phyloP scores from a whole-genome alignment of 1,140 invertebrate genomes.

The Eriosoma lanigerum region DNA sequence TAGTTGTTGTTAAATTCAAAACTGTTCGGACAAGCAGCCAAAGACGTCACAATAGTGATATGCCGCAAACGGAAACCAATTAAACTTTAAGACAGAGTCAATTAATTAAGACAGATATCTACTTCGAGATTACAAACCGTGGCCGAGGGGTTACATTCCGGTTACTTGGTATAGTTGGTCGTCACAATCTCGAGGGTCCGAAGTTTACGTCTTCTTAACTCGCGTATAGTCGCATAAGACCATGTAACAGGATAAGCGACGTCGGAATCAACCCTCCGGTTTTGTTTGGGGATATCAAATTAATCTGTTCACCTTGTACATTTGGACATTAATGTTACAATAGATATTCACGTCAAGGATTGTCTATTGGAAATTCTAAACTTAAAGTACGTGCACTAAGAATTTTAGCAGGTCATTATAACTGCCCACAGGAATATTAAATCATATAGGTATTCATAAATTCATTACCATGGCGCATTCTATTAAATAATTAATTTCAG shows the following conservation, averaged over 20 bases:
- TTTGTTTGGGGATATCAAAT: background rate
- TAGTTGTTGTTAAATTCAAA: slow-evolving; percentile 3
- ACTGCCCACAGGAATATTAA: too few relatives aligned
- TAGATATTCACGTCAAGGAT: background rate
- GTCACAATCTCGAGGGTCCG: slow-evolving; percentile 31
- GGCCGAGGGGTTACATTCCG: slow-evolving; percentile 33
- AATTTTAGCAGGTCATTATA: too few relatives aligned
- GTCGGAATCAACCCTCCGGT: slow-evolving; percentile 4
- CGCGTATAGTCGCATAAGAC: background rate
- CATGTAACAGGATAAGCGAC: slow-evolving; percentile 8
- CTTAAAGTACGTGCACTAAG: too few relatives aligned
- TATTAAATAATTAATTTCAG: too few relatives aligned
- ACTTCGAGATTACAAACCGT: slow-evolving; percentile 39
- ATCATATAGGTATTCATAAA: too few relatives aligned
- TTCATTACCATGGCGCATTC: too few relatives aligned
- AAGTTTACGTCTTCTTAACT: slow-evolving; percentile 45
- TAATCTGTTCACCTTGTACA: slow-evolving; percentile 17
- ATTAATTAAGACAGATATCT: slow-evolving; percentile 48
- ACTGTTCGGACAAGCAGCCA: slow-evolving; percentile 40
- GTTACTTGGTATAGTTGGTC: background rate
- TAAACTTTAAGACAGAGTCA: slow-evolving; percentile 50
- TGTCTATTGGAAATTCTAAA: background rate
- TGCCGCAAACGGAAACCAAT: slow-evolving; percentile 48
- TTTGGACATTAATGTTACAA: background rate
- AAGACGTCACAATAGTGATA: slow-evolving; percentile 11